phyloP scores from a whole-genome alignment of 2,113 vertebrate genomes.

The Hydrochoerus hydrochaeris region DNA sequence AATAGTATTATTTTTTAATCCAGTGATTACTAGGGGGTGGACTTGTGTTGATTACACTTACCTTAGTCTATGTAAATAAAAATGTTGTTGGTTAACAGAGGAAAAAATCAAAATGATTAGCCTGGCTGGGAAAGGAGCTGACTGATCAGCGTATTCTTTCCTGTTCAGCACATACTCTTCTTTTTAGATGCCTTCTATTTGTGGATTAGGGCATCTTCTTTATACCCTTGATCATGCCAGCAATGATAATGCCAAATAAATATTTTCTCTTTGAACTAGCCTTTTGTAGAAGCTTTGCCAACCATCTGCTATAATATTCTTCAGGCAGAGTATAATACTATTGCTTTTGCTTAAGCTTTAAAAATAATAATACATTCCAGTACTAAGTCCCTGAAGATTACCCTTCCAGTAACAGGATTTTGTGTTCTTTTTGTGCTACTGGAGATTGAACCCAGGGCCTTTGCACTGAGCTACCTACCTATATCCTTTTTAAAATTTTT shows the following conservation, averaged over 20 bases:
- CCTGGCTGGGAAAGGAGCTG: not conserved
- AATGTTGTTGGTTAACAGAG: not conserved
- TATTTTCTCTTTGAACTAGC: conserved; percentile 55
- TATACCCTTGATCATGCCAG: not conserved
- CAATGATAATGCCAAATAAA: not conserved
- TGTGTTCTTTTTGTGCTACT: not conserved
- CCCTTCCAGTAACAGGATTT: conserved; percentile 49
- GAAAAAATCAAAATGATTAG: not conserved
- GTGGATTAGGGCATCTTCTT: not conserved
- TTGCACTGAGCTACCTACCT: not conserved
- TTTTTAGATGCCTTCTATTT: conserved; percentile 11
- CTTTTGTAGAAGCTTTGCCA: conserved; percentile 10
- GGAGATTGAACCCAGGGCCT: not conserved
- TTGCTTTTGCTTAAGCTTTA: conserved; percentile 64
- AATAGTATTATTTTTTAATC: not conserved
- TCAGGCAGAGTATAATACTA: conserved; percentile 24
- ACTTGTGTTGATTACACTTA: not conserved
- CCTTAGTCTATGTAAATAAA: not conserved
- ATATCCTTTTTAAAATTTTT: not conserved
- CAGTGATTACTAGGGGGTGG: not conserved
- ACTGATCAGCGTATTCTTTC: not conserved
- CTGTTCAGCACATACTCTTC: not conserved
- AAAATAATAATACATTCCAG: conserved; percentile 48
- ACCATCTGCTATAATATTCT: conserved; percentile 62
- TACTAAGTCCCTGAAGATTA: conserved; percentile 46